These are phyloP conservation scores for Todus mexicanus DNA, from an alignment of 2,797 vertebrate genomes.

Conservation along the genomic window DNA sequence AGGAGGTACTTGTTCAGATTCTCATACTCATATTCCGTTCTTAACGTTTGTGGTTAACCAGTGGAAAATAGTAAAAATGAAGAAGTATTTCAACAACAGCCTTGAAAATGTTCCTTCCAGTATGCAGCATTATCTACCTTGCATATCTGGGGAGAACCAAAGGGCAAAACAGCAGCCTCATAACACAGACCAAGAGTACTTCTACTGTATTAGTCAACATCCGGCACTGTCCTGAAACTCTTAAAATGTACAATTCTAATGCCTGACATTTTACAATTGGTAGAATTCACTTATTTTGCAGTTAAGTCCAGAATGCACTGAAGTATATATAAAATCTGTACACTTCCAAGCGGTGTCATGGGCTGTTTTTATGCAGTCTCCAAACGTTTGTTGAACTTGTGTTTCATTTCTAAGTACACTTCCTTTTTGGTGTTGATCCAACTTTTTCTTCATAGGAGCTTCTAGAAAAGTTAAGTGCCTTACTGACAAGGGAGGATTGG, in stretches of 20 bases:
- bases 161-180: not conserved
- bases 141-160: not conserved
- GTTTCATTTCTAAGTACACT: not conserved
- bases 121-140: not conserved
- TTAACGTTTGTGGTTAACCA: not conserved
- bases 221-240: not conserved
- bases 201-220: not conserved
- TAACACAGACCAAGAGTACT: not conserved
- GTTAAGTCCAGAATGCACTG: not conserved
- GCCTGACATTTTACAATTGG: not conserved
- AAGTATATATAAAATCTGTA: not conserved
- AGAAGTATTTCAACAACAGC: not conserved
- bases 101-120: not conserved
- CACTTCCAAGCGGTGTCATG: not conserved
- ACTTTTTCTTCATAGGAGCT: not conserved
- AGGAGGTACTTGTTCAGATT: not conserved
- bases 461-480: not conserved
- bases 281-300: not conserved
- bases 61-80: constrained; percentile 16
- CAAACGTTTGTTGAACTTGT: fast-evolving
- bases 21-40: not conserved
- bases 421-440: not conserved
- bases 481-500: not conserved
- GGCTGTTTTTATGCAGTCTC: not conserved
- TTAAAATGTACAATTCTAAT: not conserved